Evolutionary conservation across 2,888 invertebrate species (phyloP).

Genomic region (Nemotelus pantherinus): DNA sequence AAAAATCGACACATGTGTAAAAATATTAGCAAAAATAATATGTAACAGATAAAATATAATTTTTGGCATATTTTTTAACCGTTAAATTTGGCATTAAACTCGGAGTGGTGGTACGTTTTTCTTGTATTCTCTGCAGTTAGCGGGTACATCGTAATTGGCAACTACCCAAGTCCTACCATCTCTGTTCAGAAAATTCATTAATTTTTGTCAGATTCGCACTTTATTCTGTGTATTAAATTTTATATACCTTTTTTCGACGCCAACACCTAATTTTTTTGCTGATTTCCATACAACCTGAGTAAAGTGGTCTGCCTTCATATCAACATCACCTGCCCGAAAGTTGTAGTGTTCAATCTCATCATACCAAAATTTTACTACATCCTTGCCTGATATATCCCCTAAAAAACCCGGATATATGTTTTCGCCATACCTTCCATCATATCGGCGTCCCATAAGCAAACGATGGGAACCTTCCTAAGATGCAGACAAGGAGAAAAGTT

Average conservation of each 20-base stretch:
- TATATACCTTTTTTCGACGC: slow-evolving; percentile 68
- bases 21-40: too few species aligned
- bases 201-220: too few species aligned
- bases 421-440: slow-evolving; percentile 47
- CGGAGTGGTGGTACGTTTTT: slow-evolving; percentile 71
- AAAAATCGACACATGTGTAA: too few species aligned
- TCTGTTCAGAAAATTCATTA: slow-evolving; percentile 67
- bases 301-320: slow-evolving; percentile 81
- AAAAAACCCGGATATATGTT: slow-evolving; percentile 83
- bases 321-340: slow-evolving; percentile 72
- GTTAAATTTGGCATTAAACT: background rate
- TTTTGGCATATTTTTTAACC: background rate
- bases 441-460: slow-evolving; percentile 34
- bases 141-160: slow-evolving; percentile 89
- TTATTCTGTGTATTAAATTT: too few species aligned
- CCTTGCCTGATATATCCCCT: slow-evolving; percentile 72
- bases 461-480: slow-evolving; percentile 34
- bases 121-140: slow-evolving; percentile 81
- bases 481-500: background rate
- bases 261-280: slow-evolving; percentile 80
- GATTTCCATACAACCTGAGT: slow-evolving; percentile 86
- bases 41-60: background rate
- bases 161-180: slow-evolving; percentile 76
- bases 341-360: slow-evolving; percentile 76
- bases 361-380: slow-evolving; percentile 84